Percentiles rank a stretch among this genome's conserved stretches.
phyloP scores from a whole-genome alignment of 1,140 invertebrate genomes.

The Coenobita brevimanus region DNA sequence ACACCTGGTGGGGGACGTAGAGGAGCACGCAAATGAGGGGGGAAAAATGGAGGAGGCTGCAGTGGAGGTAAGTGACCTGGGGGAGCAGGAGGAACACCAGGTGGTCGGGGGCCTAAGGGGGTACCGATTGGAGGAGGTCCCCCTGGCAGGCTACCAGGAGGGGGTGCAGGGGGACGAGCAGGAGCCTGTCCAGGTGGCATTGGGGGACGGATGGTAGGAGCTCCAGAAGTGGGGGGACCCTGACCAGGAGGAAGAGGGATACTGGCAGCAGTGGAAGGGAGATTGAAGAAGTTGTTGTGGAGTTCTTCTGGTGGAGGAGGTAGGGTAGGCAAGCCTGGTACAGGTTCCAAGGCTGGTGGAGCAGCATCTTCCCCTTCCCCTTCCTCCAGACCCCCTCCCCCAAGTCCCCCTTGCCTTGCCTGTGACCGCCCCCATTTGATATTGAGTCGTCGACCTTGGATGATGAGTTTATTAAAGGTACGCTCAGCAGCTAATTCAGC shows the following conservation, averaged over 20 bases:
- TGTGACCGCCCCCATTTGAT: slow-evolving; percentile 98
- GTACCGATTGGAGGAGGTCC: slow-evolving; percentile 78
- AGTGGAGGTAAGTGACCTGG: slow-evolving; percentile 74
- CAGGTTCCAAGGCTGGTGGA: slow-evolving; percentile 81
- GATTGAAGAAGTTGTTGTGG: slow-evolving; percentile 88
- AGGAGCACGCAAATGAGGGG: slow-evolving; percentile 76
- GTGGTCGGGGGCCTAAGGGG: slow-evolving; percentile 73
- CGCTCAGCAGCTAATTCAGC: slow-evolving; percentile 96
- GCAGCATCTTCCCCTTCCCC: slow-evolving; percentile 71
- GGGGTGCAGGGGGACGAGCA: slow-evolving; percentile 73
- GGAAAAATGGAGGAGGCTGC: slow-evolving; percentile 72
- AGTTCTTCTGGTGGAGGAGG: slow-evolving; percentile 86
- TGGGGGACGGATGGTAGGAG: slow-evolving; percentile 48
- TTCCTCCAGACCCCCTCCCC: slow-evolving; percentile 70
- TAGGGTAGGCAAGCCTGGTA: slow-evolving; percentile 85
- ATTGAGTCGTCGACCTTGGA: slow-evolving; percentile 88
- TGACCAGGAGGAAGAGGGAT: slow-evolving; percentile 70
- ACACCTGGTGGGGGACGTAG: slow-evolving; percentile 69
- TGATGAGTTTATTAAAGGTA: slow-evolving; percentile 95
- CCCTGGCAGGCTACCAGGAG: slow-evolving; percentile 73
- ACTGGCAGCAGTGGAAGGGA: slow-evolving; percentile 74
- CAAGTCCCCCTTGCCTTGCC: slow-evolving; percentile 76
- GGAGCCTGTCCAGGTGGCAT: slow-evolving; percentile 64
- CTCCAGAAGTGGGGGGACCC: slow-evolving; percentile 43
- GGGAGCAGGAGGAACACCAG: slow-evolving; percentile 76